phyloP scores from a whole-genome alignment of 2,797 vertebrate species.

The Carduelis carduelis region DNA sequence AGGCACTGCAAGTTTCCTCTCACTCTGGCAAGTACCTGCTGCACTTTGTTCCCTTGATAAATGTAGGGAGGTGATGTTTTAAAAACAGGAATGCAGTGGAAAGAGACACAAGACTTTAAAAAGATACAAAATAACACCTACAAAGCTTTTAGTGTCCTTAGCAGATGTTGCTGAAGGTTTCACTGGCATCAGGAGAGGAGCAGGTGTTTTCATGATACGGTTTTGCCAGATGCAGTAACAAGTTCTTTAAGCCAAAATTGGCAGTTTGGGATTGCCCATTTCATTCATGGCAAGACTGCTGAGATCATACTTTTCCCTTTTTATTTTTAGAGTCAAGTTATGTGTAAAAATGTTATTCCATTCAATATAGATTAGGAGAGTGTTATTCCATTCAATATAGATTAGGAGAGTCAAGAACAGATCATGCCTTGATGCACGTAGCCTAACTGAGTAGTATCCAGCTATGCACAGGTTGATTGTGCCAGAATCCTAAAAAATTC shows the following conservation, averaged over 20 bases:
- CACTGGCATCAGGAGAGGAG: neutral
- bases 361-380: neutral
- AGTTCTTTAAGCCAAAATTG: neutral
- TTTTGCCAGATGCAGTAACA: neutral
- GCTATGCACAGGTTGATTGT: neutral
- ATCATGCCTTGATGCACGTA: neutral
- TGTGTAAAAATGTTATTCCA: neutral
- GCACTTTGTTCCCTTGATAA: neutral
- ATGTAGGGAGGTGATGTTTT: neutral
- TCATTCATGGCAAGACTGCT: neutral
- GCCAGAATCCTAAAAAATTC: neutral
- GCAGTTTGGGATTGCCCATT: neutral
- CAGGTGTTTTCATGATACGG: neutral
- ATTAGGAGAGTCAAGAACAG: neutral
- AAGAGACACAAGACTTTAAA: neutral
- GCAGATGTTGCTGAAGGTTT: neutral
- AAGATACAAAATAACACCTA: neutral
- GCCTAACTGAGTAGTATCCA: neutral
- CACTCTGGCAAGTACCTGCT: neutral
- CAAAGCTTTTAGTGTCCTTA: neutral
- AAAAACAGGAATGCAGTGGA: neutral
- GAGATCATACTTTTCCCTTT: neutral
- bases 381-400: neutral
- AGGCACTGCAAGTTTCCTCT: neutral
- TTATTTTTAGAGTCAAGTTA: neutral